Evolutionary conservation across 2,888 invertebrate species (phyloP).

Genomic region (Acheta domesticus): DNA sequence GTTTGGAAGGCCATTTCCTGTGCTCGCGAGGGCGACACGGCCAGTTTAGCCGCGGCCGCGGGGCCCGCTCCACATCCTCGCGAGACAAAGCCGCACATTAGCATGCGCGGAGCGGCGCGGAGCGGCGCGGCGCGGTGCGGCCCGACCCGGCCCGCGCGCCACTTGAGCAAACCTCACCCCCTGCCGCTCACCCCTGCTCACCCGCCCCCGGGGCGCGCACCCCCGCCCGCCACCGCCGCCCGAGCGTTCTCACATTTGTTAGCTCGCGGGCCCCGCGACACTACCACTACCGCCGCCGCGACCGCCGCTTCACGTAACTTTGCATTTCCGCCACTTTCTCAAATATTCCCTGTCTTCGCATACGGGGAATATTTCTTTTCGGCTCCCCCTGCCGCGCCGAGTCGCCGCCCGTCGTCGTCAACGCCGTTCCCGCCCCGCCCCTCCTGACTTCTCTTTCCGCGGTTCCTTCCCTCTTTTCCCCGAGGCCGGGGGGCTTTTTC

Average conservation of each 20-base stretch:
- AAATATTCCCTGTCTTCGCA: constrained; percentile 18
- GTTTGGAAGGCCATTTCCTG: too few species aligned
- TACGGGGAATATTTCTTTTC: constrained; percentile 1
- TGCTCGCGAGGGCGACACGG: not conserved
- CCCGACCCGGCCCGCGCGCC: not conserved
- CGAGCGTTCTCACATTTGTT: constrained; percentile 7
- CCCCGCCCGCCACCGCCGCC: not conserved
- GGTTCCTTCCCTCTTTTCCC: not conserved
- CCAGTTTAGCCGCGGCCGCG: not conserved
- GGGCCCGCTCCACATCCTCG: not conserved
- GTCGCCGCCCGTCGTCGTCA: not conserved
- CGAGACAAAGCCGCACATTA: not conserved
- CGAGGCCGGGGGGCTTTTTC: not conserved
- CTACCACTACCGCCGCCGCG: not conserved
- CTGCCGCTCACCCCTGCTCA: not conserved
- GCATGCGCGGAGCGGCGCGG: not conserved
- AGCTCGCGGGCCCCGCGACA: not conserved
- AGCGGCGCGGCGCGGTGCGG: not conserved
- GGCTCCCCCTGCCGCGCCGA: not conserved
- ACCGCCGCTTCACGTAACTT: not conserved
- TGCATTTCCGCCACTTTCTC: not conserved
- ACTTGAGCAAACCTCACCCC: constrained; percentile 1
- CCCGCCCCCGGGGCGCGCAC: not conserved
- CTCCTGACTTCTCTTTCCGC: not conserved
- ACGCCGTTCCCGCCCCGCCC: not conserved